A percentile compares a stretch with the other conserved stretches of the same genome.
These are phyloP conservation scores for Myotis planiceps DNA, from an alignment of 2,797 vertebrate species.

Conservation along the genomic window DNA sequence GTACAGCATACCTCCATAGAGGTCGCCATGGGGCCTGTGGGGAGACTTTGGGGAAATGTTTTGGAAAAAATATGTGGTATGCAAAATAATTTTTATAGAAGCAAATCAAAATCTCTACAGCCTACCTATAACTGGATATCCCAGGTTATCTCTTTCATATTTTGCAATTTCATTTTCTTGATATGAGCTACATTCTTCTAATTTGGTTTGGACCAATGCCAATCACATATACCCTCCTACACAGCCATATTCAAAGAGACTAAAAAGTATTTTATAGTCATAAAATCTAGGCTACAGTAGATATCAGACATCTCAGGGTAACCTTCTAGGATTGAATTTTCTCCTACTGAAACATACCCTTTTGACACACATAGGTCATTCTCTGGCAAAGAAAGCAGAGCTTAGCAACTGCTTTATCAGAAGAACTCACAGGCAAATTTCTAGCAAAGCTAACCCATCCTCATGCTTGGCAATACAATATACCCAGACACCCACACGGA, in stretches of 20 bases:
- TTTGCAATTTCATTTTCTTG: conserved; percentile 43
- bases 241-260: background rate
- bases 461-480: background rate
- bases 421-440: conserved; percentile 49
- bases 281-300: conserved; percentile 15
- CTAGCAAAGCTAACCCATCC: conserved; percentile 10
- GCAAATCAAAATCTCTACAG: background rate
- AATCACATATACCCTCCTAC: background rate
- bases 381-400: conserved; percentile 28
- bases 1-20: conserved; percentile 70
- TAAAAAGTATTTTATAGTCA: background rate
- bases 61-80: background rate
- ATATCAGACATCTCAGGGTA: conserved; percentile 39
- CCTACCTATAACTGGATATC: background rate
- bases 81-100: conserved; percentile 35
- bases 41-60: background rate
- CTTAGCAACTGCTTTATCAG: conserved; percentile 37
- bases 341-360: background rate
- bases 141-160: background rate
- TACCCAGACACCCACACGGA: background rate
- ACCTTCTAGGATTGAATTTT: background rate
- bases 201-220: conserved; percentile 28
- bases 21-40: conserved; percentile 50
- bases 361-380: conserved; percentile 55
- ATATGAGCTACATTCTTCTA: conserved; percentile 39